Evolutionary conservation across 1,140 invertebrate species (phyloP), one percentile per base, ranked within the genome.

Genomic region (Drepana arcuata): DNA sequence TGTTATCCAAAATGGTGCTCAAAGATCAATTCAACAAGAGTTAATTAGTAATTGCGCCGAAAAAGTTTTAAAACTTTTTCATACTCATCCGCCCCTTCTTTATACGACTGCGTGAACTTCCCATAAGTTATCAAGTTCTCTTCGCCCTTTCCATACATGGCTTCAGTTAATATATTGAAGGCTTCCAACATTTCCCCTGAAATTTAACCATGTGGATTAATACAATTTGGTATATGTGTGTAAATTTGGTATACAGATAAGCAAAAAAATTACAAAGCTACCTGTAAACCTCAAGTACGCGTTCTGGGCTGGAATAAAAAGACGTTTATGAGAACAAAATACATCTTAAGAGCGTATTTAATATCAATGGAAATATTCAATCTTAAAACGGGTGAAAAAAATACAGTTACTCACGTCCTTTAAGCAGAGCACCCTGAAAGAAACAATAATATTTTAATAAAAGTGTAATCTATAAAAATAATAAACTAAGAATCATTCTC

Each of bases 181-280:
- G 60, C 70, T 37, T 73, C 65, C 13, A 60, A 32, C 69, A 77
- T 73, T 40, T 65, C 59, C 23, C 64, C 69, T 46, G 21, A 21
- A 21, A 21, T 21, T 9, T 5, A 21, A n/a, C n/a, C n/a, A n/a
- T n/a, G n/a, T n/a, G n/a, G n/a, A n/a, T n/a, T n/a, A n/a, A n/a
- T n/a, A n/a, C n/a, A n/a, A n/a, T n/a, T n/a, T n/a, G n/a, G n/a
- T n/a, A n/a, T n/a, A n/a, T n/a, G n/a, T n/a, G n/a, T n/a, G n/a
- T n/a, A n/a, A n/a, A n/a, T n/a, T n/a, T n/a, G n/a, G n/a, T n/a
- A n/a, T n/a, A n/a, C n/a, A n/a, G n/a, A n/a, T n/a, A n/a, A n/a
- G n/a, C n/a, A n/a, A n/a, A n/a, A n/a, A n/a, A n/a, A n/a, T n/a
- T n/a, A n/a, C n/a, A n/a, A 12, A 38, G 24, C 25, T 48, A 60